phyloP scores from a whole-genome alignment of 2,113 vertebrate genomes.

The Suncus etruscus region DNA sequence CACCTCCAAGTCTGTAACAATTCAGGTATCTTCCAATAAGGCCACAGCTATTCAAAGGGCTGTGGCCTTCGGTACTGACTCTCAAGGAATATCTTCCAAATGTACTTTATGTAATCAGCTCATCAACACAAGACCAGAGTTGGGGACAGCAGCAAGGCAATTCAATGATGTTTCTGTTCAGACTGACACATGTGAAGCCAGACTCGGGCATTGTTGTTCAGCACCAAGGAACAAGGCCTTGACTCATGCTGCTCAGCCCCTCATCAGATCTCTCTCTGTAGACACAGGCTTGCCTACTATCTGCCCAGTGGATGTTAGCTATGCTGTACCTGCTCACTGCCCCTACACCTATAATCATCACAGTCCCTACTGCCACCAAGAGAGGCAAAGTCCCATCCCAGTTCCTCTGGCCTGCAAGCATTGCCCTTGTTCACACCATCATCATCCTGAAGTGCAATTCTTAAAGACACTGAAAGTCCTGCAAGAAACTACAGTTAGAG shows the following conservation, averaged over 20 bases:
- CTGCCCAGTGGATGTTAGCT: neutral
- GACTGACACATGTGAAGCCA: conserved; percentile 29
- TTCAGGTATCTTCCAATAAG: conserved; percentile 83
- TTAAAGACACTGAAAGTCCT: conserved; percentile 64
- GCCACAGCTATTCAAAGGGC: conserved; percentile 58
- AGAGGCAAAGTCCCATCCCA: neutral
- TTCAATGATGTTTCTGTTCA: conserved; percentile 75
- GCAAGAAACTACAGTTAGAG: conserved; percentile 53
- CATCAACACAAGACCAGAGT: neutral
- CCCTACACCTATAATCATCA: conserved; percentile 53
- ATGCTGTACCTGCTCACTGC: neutral
- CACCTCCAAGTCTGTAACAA: conserved; percentile 74
- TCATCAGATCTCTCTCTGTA: conserved; percentile 82
- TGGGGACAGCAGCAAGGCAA: neutral
- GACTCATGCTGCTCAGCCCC: neutral
- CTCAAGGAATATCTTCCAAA: neutral
- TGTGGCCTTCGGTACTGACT: neutral
- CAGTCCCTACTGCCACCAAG: neutral
- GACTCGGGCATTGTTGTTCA: neutral
- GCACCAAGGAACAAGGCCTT: neutral
- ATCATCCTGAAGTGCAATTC: conserved; percentile 59
- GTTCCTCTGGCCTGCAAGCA: neutral
- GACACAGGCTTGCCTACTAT: conserved; percentile 69
- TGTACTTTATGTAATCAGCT: neutral
- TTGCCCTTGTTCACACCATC: neutral